Conservation (phyloP, 2,888 invertebrate genomes). For the Anodontia alba region DNA sequence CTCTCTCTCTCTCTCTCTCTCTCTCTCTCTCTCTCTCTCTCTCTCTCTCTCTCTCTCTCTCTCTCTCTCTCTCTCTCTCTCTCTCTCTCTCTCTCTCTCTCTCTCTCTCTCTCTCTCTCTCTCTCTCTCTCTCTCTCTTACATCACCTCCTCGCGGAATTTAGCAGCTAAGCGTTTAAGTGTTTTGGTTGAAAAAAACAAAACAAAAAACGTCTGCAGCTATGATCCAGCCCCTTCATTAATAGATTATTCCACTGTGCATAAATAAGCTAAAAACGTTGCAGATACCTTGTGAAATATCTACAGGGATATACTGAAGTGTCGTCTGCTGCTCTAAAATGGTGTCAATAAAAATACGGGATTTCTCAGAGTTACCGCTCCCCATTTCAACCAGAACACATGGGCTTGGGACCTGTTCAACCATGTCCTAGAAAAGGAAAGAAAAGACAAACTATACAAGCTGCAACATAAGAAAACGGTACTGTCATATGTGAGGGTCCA, state of each 20-base stretch:
- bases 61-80: constrained; percentile 16
- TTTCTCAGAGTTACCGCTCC: constrained; percentile 60
- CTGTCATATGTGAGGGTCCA: too few species aligned
- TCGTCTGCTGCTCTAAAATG: constrained; percentile 42
- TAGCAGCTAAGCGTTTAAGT: too few species aligned
- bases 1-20: constrained; percentile 31
- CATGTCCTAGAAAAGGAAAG: constrained; percentile 43
- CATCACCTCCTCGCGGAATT: too few species aligned
- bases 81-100: constrained; percentile 35
- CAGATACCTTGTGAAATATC: constrained; percentile 56
- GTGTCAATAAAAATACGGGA: constrained; percentile 53
- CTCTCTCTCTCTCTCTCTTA: constrained; percentile 16
- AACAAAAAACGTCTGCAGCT: not conserved
- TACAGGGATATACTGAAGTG: constrained; percentile 54
- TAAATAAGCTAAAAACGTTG: not conserved
- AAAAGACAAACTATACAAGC: too few species aligned
- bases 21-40: constrained; percentile 31
- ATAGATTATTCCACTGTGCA: not conserved
- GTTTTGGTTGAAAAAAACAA: not conserved
- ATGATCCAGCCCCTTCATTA: not conserved
- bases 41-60: constrained; percentile 14
- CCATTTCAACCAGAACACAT: constrained; percentile 59
- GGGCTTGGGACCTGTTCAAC: constrained; percentile 33
- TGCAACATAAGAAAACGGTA: too few species aligned
- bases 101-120: constrained; percentile 37